A percentile compares a stretch with the other conserved stretches of the same genome.
Evolutionary conservation across 1,140 invertebrate genomes (phyloP).

Genomic region (Meloidogyne chitwoodi): DNA sequence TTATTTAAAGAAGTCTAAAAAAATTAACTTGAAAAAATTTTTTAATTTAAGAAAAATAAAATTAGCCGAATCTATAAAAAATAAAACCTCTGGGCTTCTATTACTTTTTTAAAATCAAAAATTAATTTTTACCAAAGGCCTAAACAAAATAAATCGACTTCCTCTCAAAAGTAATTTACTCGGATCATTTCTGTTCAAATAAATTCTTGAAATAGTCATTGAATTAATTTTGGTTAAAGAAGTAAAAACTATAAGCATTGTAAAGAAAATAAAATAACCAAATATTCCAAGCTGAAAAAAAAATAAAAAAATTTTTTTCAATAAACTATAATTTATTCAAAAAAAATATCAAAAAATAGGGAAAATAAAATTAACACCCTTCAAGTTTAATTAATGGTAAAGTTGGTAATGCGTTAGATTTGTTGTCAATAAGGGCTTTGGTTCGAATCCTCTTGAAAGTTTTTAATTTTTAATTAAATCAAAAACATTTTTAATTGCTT

Average conservation of each 20-base stretch:
- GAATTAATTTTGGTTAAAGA: neutral
- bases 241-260: neutral
- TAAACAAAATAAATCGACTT: neutral
- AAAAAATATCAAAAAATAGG: too few relatives aligned
- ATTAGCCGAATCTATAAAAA: too few relatives aligned
- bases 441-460: neutral
- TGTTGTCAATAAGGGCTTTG: neutral
- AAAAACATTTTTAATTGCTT: neutral
- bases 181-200: neutral
- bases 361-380: too few relatives aligned
- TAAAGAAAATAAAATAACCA: neutral
- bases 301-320: neutral
- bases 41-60: too few relatives aligned
- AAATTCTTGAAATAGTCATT: neutral
- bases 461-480: neutral
- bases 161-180: neutral
- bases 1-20: neutral
- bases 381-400: neutral
- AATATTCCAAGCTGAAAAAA: conserved; percentile 1
- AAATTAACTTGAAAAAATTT: neutral
- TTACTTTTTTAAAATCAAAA: too few relatives aligned
- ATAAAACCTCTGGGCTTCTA: too few relatives aligned
- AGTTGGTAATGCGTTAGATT: neutral
- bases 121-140: neutral
- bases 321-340: too few relatives aligned